Percentiles rank a stretch among this genome's conserved stretches.
These are phyloP conservation scores for Sylvia borin DNA, from an alignment of 2,797 vertebrate genomes.

Conservation along the genomic window DNA sequence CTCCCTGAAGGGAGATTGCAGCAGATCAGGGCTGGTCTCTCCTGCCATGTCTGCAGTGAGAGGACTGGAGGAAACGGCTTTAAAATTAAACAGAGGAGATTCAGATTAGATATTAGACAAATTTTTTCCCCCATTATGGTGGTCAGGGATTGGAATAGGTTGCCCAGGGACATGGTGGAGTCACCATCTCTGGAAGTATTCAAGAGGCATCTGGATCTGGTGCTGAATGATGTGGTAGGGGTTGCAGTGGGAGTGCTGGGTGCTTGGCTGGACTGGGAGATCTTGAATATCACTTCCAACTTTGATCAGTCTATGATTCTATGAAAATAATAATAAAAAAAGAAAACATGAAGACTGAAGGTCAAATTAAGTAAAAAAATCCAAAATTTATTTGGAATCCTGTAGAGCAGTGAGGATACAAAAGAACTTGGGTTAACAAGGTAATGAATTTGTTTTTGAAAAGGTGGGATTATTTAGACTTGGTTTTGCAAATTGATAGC, in stretches of 20 bases:
- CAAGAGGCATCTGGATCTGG: background rate
- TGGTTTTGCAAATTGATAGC: background rate
- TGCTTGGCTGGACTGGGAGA: background rate
- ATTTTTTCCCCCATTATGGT: background rate
- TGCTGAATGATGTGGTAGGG: background rate
- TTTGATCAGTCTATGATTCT: background rate
- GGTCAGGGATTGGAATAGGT: background rate
- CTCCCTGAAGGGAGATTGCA: background rate
- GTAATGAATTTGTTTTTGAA: background rate
- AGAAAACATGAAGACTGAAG: background rate
- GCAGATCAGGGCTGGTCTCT: rapidly evolving
- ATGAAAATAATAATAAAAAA: background rate
- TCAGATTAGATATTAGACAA: background rate
- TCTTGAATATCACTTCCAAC: background rate
- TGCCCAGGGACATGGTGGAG: background rate
- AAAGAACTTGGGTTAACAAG: background rate
- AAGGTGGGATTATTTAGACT: background rate
- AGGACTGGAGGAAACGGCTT: background rate
- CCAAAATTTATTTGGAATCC: background rate
- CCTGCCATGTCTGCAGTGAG: background rate
- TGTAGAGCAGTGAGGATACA: background rate
- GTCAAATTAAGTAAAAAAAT: background rate
- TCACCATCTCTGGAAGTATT: background rate
- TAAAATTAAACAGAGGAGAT: background rate
- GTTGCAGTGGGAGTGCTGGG: background rate